Evolutionary conservation across 2,113 vertebrate genomes (phyloP).

Genomic region (Peromyscus maniculatus): DNA sequence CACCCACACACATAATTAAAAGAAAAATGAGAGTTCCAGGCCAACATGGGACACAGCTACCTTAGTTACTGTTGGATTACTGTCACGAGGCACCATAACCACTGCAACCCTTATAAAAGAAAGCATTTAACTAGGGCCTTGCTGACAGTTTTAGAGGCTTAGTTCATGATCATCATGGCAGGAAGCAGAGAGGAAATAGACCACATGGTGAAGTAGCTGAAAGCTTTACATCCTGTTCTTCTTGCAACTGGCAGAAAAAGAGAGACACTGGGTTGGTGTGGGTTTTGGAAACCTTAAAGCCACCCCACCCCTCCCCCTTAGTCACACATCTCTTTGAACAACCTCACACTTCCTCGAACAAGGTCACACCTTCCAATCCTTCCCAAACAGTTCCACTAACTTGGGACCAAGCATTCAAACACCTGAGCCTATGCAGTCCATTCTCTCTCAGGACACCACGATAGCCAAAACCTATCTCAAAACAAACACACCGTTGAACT

Average conservation of each 20-base stretch:
- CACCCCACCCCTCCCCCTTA: neutral
- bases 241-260: neutral
- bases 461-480: neutral
- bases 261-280: neutral
- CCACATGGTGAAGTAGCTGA: neutral
- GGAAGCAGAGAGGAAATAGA: neutral
- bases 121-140: neutral
- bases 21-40: neutral
- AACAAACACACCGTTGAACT: neutral
- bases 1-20: neutral
- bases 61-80: neutral
- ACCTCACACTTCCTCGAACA: neutral
- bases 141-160: neutral
- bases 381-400: neutral
- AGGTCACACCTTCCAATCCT: neutral
- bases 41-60: neutral
- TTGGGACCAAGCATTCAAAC: neutral
- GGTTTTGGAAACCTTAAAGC: neutral
- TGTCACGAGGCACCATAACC: neutral
- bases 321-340: neutral
- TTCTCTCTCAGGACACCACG: neutral
- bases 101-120: neutral
- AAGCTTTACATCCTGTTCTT: neutral
- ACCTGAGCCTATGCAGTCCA: neutral
- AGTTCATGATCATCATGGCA: neutral